Conservation (phyloP, 1,140 invertebrate species). For the Heterodera carotae region DNA sequence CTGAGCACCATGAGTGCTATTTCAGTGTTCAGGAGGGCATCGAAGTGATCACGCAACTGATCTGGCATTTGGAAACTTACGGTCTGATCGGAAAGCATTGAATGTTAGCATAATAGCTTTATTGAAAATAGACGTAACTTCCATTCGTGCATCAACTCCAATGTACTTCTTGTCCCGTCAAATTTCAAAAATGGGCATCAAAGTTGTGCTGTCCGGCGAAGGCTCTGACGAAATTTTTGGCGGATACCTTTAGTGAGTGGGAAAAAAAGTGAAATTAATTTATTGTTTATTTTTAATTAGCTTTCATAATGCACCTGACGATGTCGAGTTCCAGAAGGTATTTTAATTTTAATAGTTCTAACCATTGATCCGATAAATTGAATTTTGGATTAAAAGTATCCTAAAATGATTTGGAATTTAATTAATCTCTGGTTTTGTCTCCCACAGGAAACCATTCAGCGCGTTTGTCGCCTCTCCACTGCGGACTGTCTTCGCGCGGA, state of each 20-base stretch:
- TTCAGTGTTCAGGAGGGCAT: conserved; percentile 55
- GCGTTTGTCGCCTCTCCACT: conserved; percentile 57
- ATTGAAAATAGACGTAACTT: conserved; percentile 10
- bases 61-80: conserved; percentile 64
- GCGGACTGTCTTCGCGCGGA: conserved; percentile 64
- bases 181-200: conserved; percentile 60
- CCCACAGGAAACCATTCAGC: conserved; percentile 58
- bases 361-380: too few relatives aligned
- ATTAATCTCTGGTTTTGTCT: conserved; percentile 9
- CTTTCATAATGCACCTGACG: conserved; percentile 64
- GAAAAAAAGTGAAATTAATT: neutral
- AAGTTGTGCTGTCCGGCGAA: conserved; percentile 64
- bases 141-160: conserved; percentile 58
- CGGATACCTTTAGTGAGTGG: conserved; percentile 58
- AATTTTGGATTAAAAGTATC: too few relatives aligned
- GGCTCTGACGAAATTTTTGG: conserved; percentile 65
- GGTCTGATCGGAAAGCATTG: conserved; percentile 55
- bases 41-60: conserved; percentile 50
- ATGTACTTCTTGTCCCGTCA: conserved; percentile 64
- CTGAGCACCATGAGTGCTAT: conserved; percentile 52
- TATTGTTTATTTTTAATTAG: neutral
- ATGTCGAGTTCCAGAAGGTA: conserved; percentile 64
- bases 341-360: conserved; percentile 15
- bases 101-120: neutral
- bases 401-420: too few relatives aligned